Evolutionary conservation across 1,140 invertebrate genomes (phyloP).

Genomic region (Drosophila insularis): DNA sequence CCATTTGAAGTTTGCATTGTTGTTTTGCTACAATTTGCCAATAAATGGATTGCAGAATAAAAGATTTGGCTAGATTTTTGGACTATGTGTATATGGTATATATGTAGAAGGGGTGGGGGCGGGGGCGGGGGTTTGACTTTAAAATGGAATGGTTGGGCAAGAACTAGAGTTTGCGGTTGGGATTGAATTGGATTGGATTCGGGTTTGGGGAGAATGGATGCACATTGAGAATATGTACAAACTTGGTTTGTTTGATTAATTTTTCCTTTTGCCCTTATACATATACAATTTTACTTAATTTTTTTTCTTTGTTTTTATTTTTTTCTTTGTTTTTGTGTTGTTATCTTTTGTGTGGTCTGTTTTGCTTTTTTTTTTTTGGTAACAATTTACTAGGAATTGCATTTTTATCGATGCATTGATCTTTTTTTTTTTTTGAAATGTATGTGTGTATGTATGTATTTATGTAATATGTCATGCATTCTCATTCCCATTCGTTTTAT

Average conservation of each 20-base stretch:
- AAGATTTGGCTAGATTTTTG: constrained; percentile 52
- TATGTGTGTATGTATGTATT: background rate
- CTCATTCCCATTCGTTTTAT: constrained; percentile 12
- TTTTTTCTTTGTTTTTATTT: background rate
- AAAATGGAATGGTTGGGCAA: constrained; percentile 2
- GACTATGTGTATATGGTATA: background rate
- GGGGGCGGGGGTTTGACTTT: background rate
- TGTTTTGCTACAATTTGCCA: constrained; percentile 24
- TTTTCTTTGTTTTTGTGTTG: constrained; percentile 5
- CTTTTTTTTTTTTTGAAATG: background rate
- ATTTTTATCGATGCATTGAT: background rate
- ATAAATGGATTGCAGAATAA: constrained; percentile 19
- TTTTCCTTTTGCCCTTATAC: constrained; percentile 2
- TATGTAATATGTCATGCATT: background rate
- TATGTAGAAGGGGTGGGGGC: background rate
- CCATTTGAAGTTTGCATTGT: constrained; percentile 17
- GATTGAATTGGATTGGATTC: background rate
- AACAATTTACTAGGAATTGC: constrained; percentile 5
- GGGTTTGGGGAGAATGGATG: background rate
- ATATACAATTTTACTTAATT: background rate
- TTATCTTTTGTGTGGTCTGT: background rate
- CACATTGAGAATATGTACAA: background rate
- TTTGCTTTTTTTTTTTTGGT: constrained; percentile 2
- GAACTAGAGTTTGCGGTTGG: background rate
- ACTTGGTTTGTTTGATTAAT: background rate